Conservation (phyloP, 1,140 invertebrate genomes). For the Leptinotarsa defecta region DNA sequence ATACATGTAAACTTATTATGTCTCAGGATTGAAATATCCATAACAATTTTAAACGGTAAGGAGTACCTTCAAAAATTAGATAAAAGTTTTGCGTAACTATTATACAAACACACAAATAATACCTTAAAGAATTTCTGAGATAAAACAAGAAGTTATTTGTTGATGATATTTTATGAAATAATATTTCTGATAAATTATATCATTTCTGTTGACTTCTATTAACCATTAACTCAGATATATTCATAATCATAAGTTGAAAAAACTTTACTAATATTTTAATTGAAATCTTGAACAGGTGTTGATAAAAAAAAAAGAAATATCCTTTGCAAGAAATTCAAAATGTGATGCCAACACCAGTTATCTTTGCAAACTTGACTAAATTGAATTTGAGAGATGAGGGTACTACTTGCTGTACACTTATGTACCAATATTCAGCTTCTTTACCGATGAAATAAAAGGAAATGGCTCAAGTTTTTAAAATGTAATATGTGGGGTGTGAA, state of each 20-base stretch:
- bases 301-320: too few species aligned
- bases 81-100: neutral
- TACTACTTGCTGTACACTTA: too few species aligned
- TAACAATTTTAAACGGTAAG: conserved; percentile 1
- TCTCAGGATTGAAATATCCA: conserved; percentile 2
- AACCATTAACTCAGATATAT: too few species aligned
- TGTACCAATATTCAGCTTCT: conserved; percentile 4
- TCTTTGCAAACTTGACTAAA: neutral
- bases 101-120: too few species aligned
- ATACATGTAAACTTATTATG: conserved; percentile 21
- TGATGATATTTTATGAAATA: too few species aligned
- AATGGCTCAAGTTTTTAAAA: conserved; percentile 17
- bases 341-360: neutral
- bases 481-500: neutral
- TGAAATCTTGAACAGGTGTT: too few species aligned
- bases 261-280: too few species aligned
- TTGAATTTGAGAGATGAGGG: neutral
- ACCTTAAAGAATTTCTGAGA: too few species aligned
- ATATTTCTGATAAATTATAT: too few species aligned
- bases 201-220: too few species aligned
- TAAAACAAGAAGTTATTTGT: too few species aligned
- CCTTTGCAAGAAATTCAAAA: neutral
- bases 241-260: too few species aligned
- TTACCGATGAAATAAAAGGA: neutral
- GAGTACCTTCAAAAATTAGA: neutral